phyloP scores from a whole-genome alignment of 2,888 invertebrate genomes.

The Liodrosophila aerea region DNA sequence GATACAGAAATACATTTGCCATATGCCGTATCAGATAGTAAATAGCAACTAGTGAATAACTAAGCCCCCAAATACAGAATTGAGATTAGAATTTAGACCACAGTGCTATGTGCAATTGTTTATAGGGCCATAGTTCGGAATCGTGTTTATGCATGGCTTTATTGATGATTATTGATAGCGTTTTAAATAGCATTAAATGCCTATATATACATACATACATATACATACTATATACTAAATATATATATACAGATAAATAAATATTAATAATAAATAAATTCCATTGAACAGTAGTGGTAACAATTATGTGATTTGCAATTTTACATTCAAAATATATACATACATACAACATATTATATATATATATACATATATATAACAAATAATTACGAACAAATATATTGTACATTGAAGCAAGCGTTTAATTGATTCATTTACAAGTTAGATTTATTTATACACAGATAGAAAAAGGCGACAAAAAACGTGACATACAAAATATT shows the following conservation, averaged over 20 bases:
- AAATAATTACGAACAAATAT: constrained; percentile 58
- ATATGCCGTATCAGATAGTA: constrained; percentile 54
- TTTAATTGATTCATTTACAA: constrained; percentile 73
- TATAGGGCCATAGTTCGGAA: constrained; percentile 73
- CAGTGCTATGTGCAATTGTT: constrained; percentile 74
- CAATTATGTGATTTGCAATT: constrained; percentile 80
- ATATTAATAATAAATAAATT: constrained; percentile 51
- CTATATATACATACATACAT: constrained; percentile 62
- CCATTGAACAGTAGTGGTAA: constrained; percentile 75
- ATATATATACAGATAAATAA: constrained; percentile 38
- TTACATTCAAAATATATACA: constrained; percentile 71
- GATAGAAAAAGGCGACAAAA: constrained; percentile 27
- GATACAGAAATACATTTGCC: constrained; percentile 41
- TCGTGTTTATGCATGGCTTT: constrained; percentile 75
- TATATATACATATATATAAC: constrained; percentile 32
- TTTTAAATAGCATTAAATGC: constrained; percentile 75
- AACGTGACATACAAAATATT: constrained; percentile 48
- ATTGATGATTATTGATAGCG: constrained; percentile 75
- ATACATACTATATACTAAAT: constrained; percentile 33
- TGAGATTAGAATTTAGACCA: constrained; percentile 72
- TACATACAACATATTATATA: constrained; percentile 40
- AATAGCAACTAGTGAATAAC: constrained; percentile 10
- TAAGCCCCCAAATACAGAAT: constrained; percentile 13
- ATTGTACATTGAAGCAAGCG: constrained; percentile 69
- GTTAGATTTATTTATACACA: constrained; percentile 73